A percentile compares a stretch with the other conserved stretches of the same genome.
These are phyloP conservation scores for Hypanus sabinus DNA, from an alignment of 2,113 vertebrate genomes.

Conservation along the genomic window DNA sequence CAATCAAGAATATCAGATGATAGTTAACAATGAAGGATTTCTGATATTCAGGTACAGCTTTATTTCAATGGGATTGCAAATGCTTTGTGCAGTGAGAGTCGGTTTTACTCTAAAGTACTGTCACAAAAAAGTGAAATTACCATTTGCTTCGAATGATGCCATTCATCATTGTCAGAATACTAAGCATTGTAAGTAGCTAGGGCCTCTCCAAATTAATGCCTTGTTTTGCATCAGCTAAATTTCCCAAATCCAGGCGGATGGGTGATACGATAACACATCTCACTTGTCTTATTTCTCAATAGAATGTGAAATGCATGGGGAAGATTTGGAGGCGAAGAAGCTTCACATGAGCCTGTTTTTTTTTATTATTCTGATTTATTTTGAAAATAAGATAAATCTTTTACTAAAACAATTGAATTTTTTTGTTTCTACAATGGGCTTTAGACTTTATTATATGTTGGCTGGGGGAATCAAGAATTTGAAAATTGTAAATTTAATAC, in stretches of 20 bases:
- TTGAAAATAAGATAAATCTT: conserved; percentile 92
- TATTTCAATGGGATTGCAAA: conserved; percentile 95
- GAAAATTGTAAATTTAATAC: conserved; percentile 76
- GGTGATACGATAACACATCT: conserved; percentile 80
- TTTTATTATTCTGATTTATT: conserved; percentile 97
- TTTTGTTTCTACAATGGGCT: conserved; percentile 67
- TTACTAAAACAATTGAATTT: conserved; percentile 72
- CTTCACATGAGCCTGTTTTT: conserved; percentile 61
- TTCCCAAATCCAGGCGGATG: conserved; percentile 99
- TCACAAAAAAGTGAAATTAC: conserved; percentile 99
- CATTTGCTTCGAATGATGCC: conserved; percentile 99
- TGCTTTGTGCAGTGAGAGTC: conserved; percentile 89
- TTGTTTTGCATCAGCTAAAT: conserved; percentile 99
- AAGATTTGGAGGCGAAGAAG: conserved; percentile 61
- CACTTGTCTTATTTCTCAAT: conserved; percentile 90
- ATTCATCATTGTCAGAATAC: conserved; percentile 99
- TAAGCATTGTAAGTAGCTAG: conserved; percentile 86
- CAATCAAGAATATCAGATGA: conserved; percentile 99
- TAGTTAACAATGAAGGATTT: conserved; percentile 99
- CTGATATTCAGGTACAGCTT: conserved; percentile 98
- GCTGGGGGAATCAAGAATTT: conserved; percentile 76
- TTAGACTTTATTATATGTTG: conserved; percentile 73
- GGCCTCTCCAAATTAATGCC: conserved; percentile 98
- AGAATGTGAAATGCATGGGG: conserved; percentile 54
- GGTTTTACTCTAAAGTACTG: conserved; percentile 96